Evolutionary conservation across 2,797 vertebrate species (phyloP), one percentile per base, ranked within the genome.

Genomic region (Microchirus variegatus): DNA sequence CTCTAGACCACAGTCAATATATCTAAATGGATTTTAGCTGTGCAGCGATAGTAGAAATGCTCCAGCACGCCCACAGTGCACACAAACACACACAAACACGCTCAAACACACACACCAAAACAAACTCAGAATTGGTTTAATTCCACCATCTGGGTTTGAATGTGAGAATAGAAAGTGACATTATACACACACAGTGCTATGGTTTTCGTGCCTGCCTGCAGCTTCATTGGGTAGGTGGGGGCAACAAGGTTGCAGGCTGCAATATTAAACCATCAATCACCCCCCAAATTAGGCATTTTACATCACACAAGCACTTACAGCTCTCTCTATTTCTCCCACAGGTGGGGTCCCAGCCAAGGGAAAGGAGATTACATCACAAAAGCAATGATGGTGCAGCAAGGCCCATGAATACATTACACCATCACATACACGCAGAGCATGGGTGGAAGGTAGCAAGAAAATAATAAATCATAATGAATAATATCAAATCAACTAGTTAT

Each of bases 251-350:
- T 94, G 89, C 91, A 87, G 92, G 90, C 92, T 91, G 92, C 91
- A 93, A 94, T 94, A 94, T 94, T 94, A 94, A 94, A 94, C 93
- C 93, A 94, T 94, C 93, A 93, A 94, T 94, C 93, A 94, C 89
- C 82, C 83, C 86, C 89, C 89, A 94, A 94, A 93, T 94, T 93
- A 94, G 91, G 91, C 91, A 87, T 90, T 93, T 92, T 92, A 92
- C 90, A 93, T 93, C 91, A 93, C 88, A 90, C 89, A 84, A 90
- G 90, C 90, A 91, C 90, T 91, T 85, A 90, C 87, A 79, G 80
- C 89, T 80, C 88, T 79, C 81, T 78, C 84, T 80, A 81, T 63
- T 60, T 82, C 83, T 90, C 90, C 86, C 87, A 87, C 89, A 91
- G 90, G 90, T 92, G 88, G 87, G 88, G 87, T 85, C 89, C 83